Percentiles rank a stretch among this genome's conserved stretches.
Evolutionary conservation across 1,140 invertebrate species (phyloP).

Genomic region (Portunus trituberculatus): DNA sequence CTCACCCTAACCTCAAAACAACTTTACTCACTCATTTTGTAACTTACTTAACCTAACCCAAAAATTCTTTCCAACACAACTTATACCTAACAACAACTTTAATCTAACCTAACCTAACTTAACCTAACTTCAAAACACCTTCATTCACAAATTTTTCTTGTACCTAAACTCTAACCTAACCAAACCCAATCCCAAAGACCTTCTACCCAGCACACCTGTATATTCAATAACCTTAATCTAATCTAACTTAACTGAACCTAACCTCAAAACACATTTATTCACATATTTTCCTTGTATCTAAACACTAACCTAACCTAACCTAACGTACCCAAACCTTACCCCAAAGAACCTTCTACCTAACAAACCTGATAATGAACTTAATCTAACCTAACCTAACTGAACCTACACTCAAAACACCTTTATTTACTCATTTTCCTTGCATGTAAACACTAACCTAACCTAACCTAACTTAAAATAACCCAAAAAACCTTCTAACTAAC

Average conservation of each 20-base stretch:
- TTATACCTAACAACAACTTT: too few relatives aligned
- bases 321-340: too few relatives aligned
- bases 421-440: neutral
- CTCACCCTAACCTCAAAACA: neutral
- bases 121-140: neutral
- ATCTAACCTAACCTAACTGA: neutral
- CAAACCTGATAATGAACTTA: neutral
- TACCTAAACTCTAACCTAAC: too few relatives aligned
- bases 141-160: neutral
- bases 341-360: too few relatives aligned
- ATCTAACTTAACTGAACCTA: neutral
- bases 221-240: neutral
- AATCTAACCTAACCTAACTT: neutral
- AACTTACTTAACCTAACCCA: neutral
- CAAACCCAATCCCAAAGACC: too few relatives aligned
- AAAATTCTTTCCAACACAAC: too few relatives aligned
- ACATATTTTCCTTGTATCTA: too few relatives aligned
- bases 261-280: neutral
- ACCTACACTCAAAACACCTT: neutral
- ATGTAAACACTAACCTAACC: too few relatives aligned
- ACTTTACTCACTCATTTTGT: neutral
- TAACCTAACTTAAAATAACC: too few relatives aligned
- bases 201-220: too few relatives aligned
- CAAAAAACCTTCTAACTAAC: too few relatives aligned
- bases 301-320: too few relatives aligned